Percentiles rank a stretch among this genome's conserved stretches.
phyloP scores from a whole-genome alignment of 1,140 invertebrate genomes.

The Dendrolimus punctatus region DNA sequence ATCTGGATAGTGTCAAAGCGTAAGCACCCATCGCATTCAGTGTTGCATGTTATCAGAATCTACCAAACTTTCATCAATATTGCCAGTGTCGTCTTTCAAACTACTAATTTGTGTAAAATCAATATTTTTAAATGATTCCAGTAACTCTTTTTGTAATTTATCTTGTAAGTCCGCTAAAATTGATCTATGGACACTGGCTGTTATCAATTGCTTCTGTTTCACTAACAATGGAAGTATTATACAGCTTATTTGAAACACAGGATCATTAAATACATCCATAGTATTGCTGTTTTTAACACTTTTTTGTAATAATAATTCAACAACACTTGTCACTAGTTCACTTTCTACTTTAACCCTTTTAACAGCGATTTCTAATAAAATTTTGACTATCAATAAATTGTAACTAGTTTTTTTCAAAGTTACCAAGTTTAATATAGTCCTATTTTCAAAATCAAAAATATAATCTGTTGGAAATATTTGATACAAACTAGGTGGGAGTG shows the following conservation, averaged over 20 bases:
- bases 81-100: constrained; percentile 17
- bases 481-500: constrained; percentile 48
- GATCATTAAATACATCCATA: constrained; percentile 45
- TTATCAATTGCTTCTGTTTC: constrained; percentile 52
- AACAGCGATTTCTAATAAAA: constrained; percentile 42
- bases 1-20: constrained; percentile 47
- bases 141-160: constrained; percentile 45
- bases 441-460: constrained; percentile 48
- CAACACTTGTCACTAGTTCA: constrained; percentile 42
- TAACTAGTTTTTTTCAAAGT: constrained; percentile 49
- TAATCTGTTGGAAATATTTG: constrained; percentile 44
- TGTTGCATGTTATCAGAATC: constrained; percentile 37
- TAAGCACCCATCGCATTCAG: constrained; percentile 55
- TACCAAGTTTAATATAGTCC: constrained; percentile 34
- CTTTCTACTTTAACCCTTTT: constrained; percentile 55
- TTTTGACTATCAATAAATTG: constrained; percentile 36
- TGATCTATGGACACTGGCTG: constrained; percentile 44
- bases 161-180: constrained; percentile 60
- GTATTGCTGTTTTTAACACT: constrained; percentile 26
- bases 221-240: constrained; percentile 48
- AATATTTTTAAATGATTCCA: constrained; percentile 49
- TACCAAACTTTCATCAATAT: constrained; percentile 34
- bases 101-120: constrained; percentile 33
- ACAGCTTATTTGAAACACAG: constrained; percentile 55
- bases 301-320: constrained; percentile 43